Percentiles rank a stretch among this genome's conserved stretches.
These are phyloP conservation scores for Thunnus thynnus DNA, from an alignment of 2,113 vertebrate genomes.

Conservation along the genomic window DNA sequence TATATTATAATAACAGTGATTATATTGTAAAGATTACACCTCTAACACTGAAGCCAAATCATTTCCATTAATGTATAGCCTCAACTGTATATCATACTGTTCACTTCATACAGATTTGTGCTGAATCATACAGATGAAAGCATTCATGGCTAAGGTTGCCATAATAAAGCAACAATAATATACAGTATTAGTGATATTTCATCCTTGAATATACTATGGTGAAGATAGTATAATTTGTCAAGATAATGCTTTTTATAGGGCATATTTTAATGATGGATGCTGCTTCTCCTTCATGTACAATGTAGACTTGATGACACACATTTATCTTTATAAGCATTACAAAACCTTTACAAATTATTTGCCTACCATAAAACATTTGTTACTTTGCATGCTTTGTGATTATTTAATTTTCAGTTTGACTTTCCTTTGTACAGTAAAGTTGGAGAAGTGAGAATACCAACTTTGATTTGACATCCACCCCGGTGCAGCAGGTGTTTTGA, in stretches of 20 bases:
- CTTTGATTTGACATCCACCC: constrained; percentile 62
- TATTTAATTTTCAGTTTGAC: background rate
- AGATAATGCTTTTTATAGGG: constrained; percentile 13
- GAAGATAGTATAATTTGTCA: constrained; percentile 36
- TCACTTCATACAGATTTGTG: constrained; percentile 2
- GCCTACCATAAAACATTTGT: constrained; percentile 26
- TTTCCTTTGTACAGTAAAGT: background rate
- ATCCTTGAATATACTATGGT: constrained; percentile 13
- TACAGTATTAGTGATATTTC: constrained; percentile 32
- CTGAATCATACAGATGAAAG: constrained; percentile 34
- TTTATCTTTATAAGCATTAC: constrained; percentile 40
- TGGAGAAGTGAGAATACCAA: constrained; percentile 43
- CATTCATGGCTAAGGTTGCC: constrained; percentile 17
- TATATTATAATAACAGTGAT: background rate
- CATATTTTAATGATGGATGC: constrained; percentile 28
- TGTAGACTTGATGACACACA: background rate
- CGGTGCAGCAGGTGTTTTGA: constrained; percentile 75
- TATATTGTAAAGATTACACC: background rate
- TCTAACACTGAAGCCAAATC: background rate
- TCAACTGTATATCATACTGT: background rate
- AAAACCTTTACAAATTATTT: constrained; percentile 28
- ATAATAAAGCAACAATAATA: constrained; percentile 33
- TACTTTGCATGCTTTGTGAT: constrained; percentile 13
- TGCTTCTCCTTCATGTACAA: constrained; percentile 3
- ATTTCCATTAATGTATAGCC: background rate